Evolutionary conservation across 2,113 vertebrate species (phyloP).

Genomic region (Sinocyclocheilus rhinocerous): DNA sequence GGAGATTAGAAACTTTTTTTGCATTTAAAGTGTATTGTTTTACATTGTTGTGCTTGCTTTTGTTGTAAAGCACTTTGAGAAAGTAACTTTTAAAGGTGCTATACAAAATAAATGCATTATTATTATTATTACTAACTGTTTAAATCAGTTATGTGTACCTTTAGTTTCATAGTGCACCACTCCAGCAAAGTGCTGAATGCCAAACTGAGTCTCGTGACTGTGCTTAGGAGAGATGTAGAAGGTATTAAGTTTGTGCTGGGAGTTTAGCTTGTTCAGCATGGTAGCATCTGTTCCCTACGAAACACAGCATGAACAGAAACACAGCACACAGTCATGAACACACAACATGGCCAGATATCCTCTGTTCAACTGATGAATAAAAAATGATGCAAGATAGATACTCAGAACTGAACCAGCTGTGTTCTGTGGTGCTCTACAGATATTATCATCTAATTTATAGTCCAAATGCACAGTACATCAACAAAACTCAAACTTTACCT

Average conservation of each 20-base stretch:
- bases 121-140: not conserved
- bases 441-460: not conserved
- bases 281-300: constrained; percentile 92
- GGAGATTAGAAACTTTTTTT: not conserved
- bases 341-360: not conserved
- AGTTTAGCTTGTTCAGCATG: constrained; percentile 95
- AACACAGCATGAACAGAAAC: constrained; percentile 1
- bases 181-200: constrained; percentile 97
- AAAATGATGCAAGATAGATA: not conserved
- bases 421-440: not conserved
- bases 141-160: constrained; percentile 70
- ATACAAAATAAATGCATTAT: no score
- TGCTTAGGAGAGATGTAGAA: constrained; percentile 96
- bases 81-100: no score
- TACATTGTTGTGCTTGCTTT: not conserved
- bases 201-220: constrained; percentile 94
- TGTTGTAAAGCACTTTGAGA: not conserved
- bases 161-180: constrained; percentile 92
- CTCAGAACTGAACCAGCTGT: not conserved
- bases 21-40: no score
- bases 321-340: not conserved
- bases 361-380: not conserved
- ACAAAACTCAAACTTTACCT: constrained; percentile 72
- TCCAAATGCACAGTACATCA: not conserved
- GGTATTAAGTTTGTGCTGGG: constrained; percentile 91